Evolutionary conservation across 1,140 invertebrate species (phyloP), one percentile per base, ranked within the genome.

Genomic region (Drosophila sucinea): DNA sequence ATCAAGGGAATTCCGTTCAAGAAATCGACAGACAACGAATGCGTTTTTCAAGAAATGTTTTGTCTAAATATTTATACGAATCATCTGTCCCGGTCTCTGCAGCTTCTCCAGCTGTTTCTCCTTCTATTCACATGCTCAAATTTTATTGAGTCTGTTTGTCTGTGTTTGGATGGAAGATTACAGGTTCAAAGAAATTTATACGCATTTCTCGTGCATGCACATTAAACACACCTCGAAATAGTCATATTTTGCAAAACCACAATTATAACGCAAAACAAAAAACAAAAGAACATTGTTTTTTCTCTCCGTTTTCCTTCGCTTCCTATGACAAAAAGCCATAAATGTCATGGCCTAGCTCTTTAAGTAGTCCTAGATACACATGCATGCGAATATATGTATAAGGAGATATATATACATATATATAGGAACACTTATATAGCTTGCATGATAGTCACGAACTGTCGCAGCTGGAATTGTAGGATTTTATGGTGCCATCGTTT

Each of bases 51-150:
- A 55, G 54, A 74, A 81, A 70, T 67, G 82, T 77, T 78, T 76
- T 86, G 51, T 86, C 70, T 75, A 85, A 85, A 85, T 78, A 86
- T 85, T 78, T 85, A 86, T 86, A 86, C 78, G 70, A 74, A 62
- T 44, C 75, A 78, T 27, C 35, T 8, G 4, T 35, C 6, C 56
- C 17, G 29, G 17, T 6, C 17, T 47, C n/a, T 38, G 35, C 35
- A 38, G 35, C 29, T 29, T 25, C 32, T 27, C 51, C 68, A 33
- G 40, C 29, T 58, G 11, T 5, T 35, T 23, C n/a, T 10, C n/a
- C 40, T 17, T 41, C 6, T 27, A 10, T 30, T n/a, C 27, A 2
- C 60, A 30, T 44, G 35, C 35, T 38, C 55, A 27, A 55, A 69
- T 38, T 81, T 75, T 58, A 68, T 68, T 81, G 77, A 61, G 56